Conservation (phyloP, 2,888 invertebrate genomes). For the Lepidonotus clava region DNA sequence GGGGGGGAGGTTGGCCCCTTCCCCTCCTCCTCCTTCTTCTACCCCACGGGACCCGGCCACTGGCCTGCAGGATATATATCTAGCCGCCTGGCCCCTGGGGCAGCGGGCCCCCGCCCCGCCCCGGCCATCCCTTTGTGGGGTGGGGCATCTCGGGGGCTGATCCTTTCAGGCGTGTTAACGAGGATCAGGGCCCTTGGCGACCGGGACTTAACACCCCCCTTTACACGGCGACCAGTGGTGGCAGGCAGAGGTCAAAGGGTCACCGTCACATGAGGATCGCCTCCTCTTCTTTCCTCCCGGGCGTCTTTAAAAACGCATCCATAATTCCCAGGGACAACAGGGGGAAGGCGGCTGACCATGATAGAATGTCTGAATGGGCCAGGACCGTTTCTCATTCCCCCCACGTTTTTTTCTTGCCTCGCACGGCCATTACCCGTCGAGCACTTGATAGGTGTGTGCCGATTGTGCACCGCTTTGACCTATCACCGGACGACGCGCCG, state of each 20-base stretch:
- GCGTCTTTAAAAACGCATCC: constrained; percentile 32
- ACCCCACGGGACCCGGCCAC: not conserved
- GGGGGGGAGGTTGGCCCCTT: not conserved
- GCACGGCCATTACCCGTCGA: not conserved
- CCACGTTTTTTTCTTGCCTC: not conserved
- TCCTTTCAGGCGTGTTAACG: constrained; percentile 48
- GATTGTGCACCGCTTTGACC: constrained; percentile 10
- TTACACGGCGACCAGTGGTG: not conserved
- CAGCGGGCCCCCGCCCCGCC: constrained; percentile 16
- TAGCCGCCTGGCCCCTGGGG: not conserved
- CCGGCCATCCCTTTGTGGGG: constrained; percentile 35
- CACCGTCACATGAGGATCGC: constrained; percentile 31
- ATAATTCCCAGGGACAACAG: constrained; percentile 29
- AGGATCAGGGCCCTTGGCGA: constrained; percentile 26
- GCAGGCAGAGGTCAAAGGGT: constrained; percentile 2
- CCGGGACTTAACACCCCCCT: constrained; percentile 34
- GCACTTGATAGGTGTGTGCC: constrained; percentile 12
- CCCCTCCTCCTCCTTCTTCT: too few species aligned
- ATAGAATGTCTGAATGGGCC: constrained; percentile 9
- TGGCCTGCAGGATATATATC: too few species aligned
- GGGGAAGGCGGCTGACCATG: not conserved
- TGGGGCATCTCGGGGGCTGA: not conserved
- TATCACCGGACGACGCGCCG: constrained; percentile 43
- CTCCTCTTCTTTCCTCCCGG: constrained; percentile 34
- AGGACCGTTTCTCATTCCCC: not conserved